A percentile compares a stretch with the other conserved stretches of the same genome.
Evolutionary conservation across 2,797 vertebrate genomes (phyloP).

Genomic region (Falco concolor): DNA sequence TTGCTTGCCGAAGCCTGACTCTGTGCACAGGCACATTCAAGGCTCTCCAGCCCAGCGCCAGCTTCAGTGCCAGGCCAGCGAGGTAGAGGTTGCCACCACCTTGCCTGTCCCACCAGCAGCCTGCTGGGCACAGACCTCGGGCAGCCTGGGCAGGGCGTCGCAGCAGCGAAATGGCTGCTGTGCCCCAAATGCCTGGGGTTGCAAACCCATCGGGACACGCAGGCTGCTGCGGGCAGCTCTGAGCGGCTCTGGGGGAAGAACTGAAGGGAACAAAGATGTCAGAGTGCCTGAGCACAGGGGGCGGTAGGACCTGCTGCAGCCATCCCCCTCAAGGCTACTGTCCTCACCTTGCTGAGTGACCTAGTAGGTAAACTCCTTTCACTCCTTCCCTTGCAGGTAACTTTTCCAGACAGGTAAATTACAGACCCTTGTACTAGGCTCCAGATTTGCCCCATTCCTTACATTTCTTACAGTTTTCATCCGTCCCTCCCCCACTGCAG

Average conservation of each 20-base stretch:
- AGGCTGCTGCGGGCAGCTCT: neutral
- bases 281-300: fast-evolving
- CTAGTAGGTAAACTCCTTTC: neutral
- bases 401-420: neutral
- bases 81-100: neutral
- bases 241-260: fast-evolving
- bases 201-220: fast-evolving
- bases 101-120: neutral
- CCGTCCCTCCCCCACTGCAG: fast-evolving
- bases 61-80: neutral
- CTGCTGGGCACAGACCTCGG: neutral
- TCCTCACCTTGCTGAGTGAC: neutral
- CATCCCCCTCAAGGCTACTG: neutral
- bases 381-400: neutral
- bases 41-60: neutral
- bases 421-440: neutral
- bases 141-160: neutral
- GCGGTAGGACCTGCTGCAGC: neutral
- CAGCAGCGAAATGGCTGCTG: fast-evolving
- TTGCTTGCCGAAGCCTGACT: neutral
- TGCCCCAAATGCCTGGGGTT: neutral
- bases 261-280: neutral
- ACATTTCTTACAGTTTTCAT: neutral
- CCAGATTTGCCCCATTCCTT: neutral
- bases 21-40: fast-evolving